A percentile compares a stretch with the other conserved stretches of the same genome.
Conservation (phyloP, 2,888 invertebrate species). For the Calameuta pallipes region DNA sequence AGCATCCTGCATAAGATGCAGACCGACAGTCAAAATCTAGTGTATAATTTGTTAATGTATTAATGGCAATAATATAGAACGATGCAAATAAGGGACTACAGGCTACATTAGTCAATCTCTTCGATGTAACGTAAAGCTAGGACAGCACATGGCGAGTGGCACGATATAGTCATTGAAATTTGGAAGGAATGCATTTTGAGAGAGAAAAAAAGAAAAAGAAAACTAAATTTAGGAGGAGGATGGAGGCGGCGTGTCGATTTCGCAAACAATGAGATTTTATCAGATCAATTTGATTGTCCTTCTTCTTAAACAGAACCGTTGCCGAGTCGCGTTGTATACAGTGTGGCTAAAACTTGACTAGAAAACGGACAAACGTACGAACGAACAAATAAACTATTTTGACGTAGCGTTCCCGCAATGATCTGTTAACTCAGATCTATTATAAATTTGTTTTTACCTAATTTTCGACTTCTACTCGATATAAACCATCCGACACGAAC, state of each 20-base stretch:
- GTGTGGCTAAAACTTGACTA: slow-evolving; percentile 50
- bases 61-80: background rate
- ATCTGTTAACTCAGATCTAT: background rate
- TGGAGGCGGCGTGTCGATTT: background rate
- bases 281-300: slow-evolving; percentile 46
- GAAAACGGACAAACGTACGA: slow-evolving; percentile 41
- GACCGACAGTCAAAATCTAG: background rate
- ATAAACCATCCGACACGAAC: background rate
- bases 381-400: slow-evolving; percentile 15
- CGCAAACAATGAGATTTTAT: slow-evolving; percentile 15
- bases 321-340: slow-evolving; percentile 27
- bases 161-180: background rate
- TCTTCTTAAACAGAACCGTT: slow-evolving; percentile 35
- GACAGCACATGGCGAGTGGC: background rate
- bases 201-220: background rate
- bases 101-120: background rate
- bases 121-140: background rate
- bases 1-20: background rate
- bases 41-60: background rate
- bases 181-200: background rate
- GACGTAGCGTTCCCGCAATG: slow-evolving; percentile 3
- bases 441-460: slow-evolving; percentile 16
- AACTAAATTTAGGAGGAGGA: background rate
- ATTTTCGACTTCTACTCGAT: slow-evolving; percentile 8
- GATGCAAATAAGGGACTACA: background rate